phyloP scores from a whole-genome alignment of 1,140 invertebrate genomes.

The Argopecten irradians region DNA sequence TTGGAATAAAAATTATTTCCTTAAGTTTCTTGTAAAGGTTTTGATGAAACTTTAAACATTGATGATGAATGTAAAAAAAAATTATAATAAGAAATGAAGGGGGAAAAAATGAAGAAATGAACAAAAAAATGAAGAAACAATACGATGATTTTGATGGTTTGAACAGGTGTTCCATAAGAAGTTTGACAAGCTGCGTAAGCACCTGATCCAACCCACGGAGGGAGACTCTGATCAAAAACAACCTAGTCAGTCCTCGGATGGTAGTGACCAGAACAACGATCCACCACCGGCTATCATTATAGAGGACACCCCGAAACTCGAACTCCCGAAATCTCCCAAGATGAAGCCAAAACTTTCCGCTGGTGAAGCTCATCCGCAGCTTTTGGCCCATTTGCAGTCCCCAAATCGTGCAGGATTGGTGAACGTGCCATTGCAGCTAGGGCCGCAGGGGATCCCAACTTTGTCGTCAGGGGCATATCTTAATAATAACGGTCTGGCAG shows the following conservation, averaged over 20 bases:
- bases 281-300: neutral
- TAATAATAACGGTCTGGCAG: conserved; percentile 5
- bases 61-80: too few relatives aligned
- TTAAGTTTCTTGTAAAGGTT: too few relatives aligned
- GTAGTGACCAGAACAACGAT: neutral
- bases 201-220: conserved; percentile 42
- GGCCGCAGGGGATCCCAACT: conserved; percentile 25
- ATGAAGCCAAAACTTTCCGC: conserved; percentile 58
- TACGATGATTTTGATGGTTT: neutral
- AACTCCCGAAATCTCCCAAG: conserved; percentile 33
- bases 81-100: too few relatives aligned
- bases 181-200: conserved; percentile 72
- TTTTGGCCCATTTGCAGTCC: conserved; percentile 68
- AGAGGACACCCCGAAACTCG: neutral
- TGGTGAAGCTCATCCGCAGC: conserved; percentile 70
- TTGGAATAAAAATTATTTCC: too few relatives aligned
- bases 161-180: conserved; percentile 72
- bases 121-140: neutral
- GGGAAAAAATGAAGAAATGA: too few relatives aligned
- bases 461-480: neutral
- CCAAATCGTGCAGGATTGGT: conserved; percentile 26
- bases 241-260: neutral
- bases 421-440: conserved; percentile 30
- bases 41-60: too few relatives aligned
- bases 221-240: conserved; percentile 25